Percentiles rank a stretch among this genome's conserved stretches.
These are phyloP conservation scores for Coenonympha glycerion DNA, from an alignment of 2,888 invertebrate species.

Conservation along the genomic window DNA sequence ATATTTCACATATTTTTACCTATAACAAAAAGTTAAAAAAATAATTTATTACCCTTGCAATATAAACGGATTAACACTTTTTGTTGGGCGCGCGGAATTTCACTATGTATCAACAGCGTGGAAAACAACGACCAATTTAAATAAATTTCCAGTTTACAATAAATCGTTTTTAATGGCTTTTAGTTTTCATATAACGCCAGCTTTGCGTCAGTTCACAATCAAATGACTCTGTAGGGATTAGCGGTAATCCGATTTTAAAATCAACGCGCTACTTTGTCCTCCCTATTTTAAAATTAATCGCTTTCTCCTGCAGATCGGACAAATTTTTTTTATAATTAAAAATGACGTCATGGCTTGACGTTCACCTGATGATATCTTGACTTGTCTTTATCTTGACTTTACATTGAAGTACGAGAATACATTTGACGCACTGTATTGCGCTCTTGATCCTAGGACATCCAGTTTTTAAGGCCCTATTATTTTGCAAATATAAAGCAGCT, in stretches of 20 bases:
- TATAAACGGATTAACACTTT: not conserved
- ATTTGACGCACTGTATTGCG: too few relatives aligned
- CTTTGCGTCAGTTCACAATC: constrained; percentile 7
- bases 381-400: too few relatives aligned
- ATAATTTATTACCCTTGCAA: not conserved
- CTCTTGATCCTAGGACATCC: too few relatives aligned
- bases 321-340: too few relatives aligned
- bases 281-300: not conserved
- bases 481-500: too few relatives aligned
- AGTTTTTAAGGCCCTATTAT: too few relatives aligned
- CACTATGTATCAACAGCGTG: not conserved
- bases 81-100: not conserved
- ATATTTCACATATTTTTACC: too few relatives aligned
- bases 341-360: too few relatives aligned
- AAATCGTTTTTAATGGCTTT: constrained; percentile 8
- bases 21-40: too few relatives aligned
- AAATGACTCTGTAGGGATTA: constrained; percentile 11
- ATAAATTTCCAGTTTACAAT: constrained; percentile 1
- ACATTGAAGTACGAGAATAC: too few relatives aligned
- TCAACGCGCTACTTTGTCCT: not conserved
- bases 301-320: too few relatives aligned
- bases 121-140: not conserved
- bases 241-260: not conserved
- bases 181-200: constrained; percentile 12
- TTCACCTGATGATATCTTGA: too few relatives aligned